Evolutionary conservation across 2,888 invertebrate genomes (phyloP).

Genomic region (Tetragonisca angustula): DNA sequence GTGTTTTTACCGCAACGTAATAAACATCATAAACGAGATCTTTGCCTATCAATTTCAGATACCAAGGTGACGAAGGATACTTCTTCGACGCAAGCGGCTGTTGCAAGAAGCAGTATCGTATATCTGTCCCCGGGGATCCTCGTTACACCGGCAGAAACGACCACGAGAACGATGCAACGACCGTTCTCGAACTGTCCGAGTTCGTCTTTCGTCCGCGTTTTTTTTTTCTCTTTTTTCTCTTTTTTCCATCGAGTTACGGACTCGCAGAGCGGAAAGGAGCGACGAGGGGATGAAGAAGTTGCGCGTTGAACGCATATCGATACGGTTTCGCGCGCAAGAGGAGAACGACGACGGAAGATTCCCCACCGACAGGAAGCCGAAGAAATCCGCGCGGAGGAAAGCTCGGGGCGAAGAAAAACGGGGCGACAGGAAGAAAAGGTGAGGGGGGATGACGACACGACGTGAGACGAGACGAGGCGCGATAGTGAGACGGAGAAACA

Average conservation of each 20-base stretch:
- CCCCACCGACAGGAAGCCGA: conserved; percentile 19
- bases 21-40: conserved; percentile 30
- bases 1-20: no score
- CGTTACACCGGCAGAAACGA: conserved; percentile 54
- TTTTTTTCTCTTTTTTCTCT: conserved; percentile 28
- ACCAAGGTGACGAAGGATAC: conserved; percentile 56
- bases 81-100: conserved; percentile 43
- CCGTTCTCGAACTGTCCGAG: conserved; percentile 45
- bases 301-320: conserved; percentile 50
- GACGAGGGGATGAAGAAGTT: background rate
- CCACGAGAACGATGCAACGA: conserved; percentile 50
- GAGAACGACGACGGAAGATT: background rate
- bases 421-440: background rate
- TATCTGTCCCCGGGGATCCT: conserved; percentile 55
- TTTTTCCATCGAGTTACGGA: background rate
- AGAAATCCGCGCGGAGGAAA: conserved; percentile 38
- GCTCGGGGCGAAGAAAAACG: conserved; percentile 29
- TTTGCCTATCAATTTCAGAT: conserved; percentile 12
- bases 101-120: conserved; percentile 49
- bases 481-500: conserved; percentile 3
- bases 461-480: background rate
- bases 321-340: conserved; percentile 29
- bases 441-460: background rate
- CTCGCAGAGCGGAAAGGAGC: background rate
- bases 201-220: conserved; percentile 36